Conservation (phyloP, 2,797 vertebrate species). For the Acropternis orthonyx region DNA sequence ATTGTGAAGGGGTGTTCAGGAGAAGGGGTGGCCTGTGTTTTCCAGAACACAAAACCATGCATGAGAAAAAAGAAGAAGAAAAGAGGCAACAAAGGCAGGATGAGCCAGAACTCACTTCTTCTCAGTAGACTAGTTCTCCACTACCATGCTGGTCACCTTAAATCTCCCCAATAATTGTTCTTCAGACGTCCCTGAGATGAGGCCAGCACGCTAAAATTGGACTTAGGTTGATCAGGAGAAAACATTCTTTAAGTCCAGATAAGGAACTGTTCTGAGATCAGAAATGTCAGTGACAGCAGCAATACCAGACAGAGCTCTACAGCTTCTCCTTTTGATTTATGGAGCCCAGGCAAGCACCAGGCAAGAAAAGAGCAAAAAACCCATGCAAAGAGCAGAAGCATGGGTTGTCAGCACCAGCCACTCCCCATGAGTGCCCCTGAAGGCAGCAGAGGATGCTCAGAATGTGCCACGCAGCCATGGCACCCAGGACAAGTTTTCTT, state of each 20-base stretch:
- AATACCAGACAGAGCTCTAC: neutral
- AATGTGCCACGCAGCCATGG: rapidly evolving
- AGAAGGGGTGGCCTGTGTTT: neutral
- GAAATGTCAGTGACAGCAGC: neutral
- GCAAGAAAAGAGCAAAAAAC: neutral
- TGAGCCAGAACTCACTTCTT: neutral
- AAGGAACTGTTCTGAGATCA: neutral
- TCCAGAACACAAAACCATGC: neutral
- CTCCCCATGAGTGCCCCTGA: rapidly evolving
- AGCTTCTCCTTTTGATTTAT: neutral
- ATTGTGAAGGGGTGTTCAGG: neutral
- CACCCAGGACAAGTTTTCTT: neutral
- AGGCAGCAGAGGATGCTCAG: rapidly evolving
- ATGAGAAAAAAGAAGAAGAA: no score
- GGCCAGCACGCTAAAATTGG: neutral
- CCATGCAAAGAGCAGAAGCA: neutral
- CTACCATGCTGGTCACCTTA: neutral
- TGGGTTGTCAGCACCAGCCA: neutral
- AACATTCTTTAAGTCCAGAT: neutral
- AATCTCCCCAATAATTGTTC: neutral
- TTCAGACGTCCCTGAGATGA: neutral
- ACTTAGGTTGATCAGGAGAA: neutral
- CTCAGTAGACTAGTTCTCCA: neutral
- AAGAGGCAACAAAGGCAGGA: neutral
- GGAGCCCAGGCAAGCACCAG: neutral